phyloP scores from a whole-genome alignment of 2,113 vertebrate genomes.

The Manacus vitellinus region DNA sequence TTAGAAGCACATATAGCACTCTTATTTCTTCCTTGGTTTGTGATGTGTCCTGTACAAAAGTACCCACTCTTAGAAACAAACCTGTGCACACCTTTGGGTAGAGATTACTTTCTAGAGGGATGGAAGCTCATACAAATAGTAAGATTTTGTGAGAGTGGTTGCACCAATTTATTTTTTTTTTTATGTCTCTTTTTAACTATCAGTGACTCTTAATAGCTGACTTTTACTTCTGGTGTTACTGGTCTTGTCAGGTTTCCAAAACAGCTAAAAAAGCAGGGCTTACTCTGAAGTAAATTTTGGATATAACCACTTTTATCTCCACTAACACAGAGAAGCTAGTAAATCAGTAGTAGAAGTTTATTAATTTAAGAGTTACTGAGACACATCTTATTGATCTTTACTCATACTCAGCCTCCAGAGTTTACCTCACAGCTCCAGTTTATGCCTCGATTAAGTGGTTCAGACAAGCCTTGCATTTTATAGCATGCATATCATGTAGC shows the following conservation, averaged over 20 bases:
- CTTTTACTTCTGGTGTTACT: not conserved
- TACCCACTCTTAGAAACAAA: not conserved
- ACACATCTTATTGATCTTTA: slow-evolving; percentile 68
- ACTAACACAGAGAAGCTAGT: slow-evolving; percentile 15
- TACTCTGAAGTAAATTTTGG: not conserved
- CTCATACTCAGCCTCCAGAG: slow-evolving; percentile 44
- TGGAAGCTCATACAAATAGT: not conserved
- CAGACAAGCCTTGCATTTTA: slow-evolving; percentile 25
- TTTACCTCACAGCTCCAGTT: slow-evolving; percentile 68
- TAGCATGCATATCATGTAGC: slow-evolving; percentile 28
- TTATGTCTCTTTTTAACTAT: not conserved
- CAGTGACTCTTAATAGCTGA: not conserved
- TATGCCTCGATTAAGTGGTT: slow-evolving; percentile 60
- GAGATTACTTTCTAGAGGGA: not conserved
- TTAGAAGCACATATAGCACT: not conserved
- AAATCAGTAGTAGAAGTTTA: slow-evolving; percentile 46
- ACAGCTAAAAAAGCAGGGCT: not conserved
- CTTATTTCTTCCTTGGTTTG: not conserved
- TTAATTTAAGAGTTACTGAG: slow-evolving; percentile 65
- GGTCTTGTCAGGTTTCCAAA: not conserved
- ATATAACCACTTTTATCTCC: not conserved
- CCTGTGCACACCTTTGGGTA: not conserved
- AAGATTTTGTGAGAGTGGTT: not conserved
- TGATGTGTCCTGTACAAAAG: not conserved
- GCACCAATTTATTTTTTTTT: not conserved